Conservation (phyloP, 2,888 invertebrate species). For the Eristalinus aeneus region DNA sequence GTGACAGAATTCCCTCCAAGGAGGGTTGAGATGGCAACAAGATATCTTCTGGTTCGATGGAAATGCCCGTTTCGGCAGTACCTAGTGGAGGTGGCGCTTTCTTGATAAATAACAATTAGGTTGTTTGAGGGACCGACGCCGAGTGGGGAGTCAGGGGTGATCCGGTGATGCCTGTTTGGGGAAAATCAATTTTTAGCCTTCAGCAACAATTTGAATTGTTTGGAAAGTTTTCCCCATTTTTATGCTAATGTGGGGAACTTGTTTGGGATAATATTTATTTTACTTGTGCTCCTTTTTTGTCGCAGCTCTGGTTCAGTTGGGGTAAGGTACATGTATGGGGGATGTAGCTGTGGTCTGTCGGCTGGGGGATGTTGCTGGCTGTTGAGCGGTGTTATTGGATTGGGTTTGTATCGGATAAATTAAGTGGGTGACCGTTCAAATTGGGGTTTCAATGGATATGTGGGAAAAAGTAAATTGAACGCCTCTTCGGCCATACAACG, state of each 20-base stretch:
- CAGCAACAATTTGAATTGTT: slow-evolving; percentile 41
- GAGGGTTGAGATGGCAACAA: not conserved
- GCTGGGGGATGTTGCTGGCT: not conserved
- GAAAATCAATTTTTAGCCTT: slow-evolving; percentile 49
- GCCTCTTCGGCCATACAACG: not conserved
- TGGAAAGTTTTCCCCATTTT: slow-evolving; percentile 15
- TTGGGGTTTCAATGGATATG: not conserved
- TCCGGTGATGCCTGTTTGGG: slow-evolving; percentile 4
- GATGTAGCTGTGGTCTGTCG: not conserved
- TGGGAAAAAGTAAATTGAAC: not conserved
- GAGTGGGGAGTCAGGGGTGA: not conserved
- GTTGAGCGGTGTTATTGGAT: not conserved
- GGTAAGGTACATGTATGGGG: not conserved
- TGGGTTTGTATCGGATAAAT: not conserved
- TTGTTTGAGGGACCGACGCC: not conserved
- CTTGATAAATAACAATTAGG: slow-evolving; percentile 43
- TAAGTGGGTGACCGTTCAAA: not conserved
- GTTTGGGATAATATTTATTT: slow-evolving; percentile 6
- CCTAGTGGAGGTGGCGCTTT: not conserved
- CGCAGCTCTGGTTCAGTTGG: not conserved
- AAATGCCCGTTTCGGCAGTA: not conserved
- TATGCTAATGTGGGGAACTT: slow-evolving; percentile 9
- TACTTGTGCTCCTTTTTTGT: not conserved
- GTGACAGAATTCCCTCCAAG: not conserved
- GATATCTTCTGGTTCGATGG: not conserved